Evolutionary conservation across 2,797 vertebrate genomes (phyloP).

Genomic region (Crypturellus tataupa): DNA sequence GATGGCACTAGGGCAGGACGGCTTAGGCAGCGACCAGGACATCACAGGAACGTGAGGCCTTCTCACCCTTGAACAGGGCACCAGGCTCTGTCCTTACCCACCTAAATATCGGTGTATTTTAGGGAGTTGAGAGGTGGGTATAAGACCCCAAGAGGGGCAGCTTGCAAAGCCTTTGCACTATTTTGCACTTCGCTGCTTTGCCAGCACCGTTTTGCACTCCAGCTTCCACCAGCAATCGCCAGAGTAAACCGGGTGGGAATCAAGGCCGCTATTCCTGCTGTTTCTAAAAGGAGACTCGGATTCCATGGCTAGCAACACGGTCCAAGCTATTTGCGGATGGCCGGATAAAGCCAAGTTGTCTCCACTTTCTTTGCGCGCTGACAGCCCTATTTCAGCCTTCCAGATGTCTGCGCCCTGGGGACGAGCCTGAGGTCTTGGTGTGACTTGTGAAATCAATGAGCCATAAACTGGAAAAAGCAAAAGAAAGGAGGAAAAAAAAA

Average conservation of each 20-base stretch:
- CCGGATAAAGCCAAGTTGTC: constrained; percentile 3
- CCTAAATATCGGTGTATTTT: neutral
- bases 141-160: neutral
- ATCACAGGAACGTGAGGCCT: neutral
- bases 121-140: neutral
- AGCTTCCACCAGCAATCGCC: neutral
- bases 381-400: neutral
- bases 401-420: neutral
- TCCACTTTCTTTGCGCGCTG: neutral
- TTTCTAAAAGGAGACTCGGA: constrained; percentile 14
- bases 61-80: neutral
- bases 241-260: neutral
- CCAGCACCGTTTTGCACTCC: neutral
- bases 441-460: neutral
- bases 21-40: neutral
- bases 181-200: neutral
- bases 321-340: constrained; percentile 5
- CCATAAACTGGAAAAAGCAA: constrained; percentile 37
- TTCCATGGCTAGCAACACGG: neutral
- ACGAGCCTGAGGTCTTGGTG: constrained; percentile 17
- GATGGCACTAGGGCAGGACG: neutral
- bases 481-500: neutral
- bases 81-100: accelerated
- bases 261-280: neutral
- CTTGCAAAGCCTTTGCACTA: neutral